These are phyloP conservation scores for Coryphaenoides rupestris DNA, from an alignment of 2,113 vertebrate genomes.

Conservation along the genomic window DNA sequence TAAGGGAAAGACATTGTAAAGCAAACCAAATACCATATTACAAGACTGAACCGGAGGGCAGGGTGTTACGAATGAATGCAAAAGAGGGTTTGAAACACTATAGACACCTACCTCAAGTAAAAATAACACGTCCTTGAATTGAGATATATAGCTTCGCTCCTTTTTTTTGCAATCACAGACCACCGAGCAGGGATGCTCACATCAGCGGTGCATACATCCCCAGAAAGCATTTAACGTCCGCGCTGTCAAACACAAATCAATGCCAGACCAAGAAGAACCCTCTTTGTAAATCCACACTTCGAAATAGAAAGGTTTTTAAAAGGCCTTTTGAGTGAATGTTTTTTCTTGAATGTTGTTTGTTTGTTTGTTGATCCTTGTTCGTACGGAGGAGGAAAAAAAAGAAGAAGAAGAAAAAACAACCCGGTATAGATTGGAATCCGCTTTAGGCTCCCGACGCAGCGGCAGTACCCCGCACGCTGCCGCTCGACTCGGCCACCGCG, in stretches of 20 bases:
- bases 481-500: constrained; percentile 62
- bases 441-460: constrained; percentile 71
- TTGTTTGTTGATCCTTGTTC: constrained; percentile 4
- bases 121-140: constrained; percentile 73
- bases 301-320: constrained; percentile 53
- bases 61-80: constrained; percentile 60
- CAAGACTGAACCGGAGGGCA: constrained; percentile 48
- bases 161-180: constrained; percentile 69
- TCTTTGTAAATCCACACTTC: constrained; percentile 73
- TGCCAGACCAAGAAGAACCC: constrained; percentile 56
- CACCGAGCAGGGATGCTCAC: constrained; percentile 57
- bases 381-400: not conserved
- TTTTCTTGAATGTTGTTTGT: constrained; percentile 35
- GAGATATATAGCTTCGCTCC: constrained; percentile 63
- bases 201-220: constrained; percentile 64
- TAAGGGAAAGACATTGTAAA: constrained; percentile 49
- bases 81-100: constrained; percentile 72
- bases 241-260: constrained; percentile 56
- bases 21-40: constrained; percentile 49
- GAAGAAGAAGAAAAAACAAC: constrained; percentile 32
- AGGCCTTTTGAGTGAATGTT: constrained; percentile 58
- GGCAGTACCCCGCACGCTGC: constrained; percentile 67
- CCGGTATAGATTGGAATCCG: constrained; percentile 77
- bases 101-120: constrained; percentile 83
- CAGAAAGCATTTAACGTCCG: constrained; percentile 58